Base-by-base conservation (phyloP, 2,797 vertebrate species). In the Neosilurus hyrtlii region DNA sequence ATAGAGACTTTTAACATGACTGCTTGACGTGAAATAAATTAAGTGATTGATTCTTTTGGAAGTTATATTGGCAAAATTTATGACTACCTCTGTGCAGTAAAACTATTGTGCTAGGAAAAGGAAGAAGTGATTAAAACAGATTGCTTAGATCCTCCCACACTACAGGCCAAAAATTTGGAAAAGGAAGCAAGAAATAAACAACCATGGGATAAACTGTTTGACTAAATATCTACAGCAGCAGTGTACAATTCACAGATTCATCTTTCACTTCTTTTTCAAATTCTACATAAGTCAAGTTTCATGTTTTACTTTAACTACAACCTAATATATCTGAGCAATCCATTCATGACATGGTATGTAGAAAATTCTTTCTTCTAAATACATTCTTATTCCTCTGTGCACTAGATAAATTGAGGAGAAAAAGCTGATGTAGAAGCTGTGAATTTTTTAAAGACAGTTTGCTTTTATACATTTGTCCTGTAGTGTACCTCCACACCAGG, bases 61-160 rank as follows among this genome's bases (percentile, higher is more conserved):
- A n/a, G 83, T 51, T 68, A 37, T 76, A 43, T 43, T 43, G 72
- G 30, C 11, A 10, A 71, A 35, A 49, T 16, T 49, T 67, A 68
- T 52, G 43, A 61, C 43, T 61, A 75, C 18, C 62, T 18, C 59
- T 62, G 24, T 68, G 30, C 51, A 71, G 57, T 54, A 9, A 71
- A 80, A 49, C 61, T 9, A 35, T 61, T 70, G 56, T 76, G 52
- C 79, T 63, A 63, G 56, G 56, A 76, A 66, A n/a, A 14, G 26
- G 16, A 75, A 61, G 71, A 52, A 68, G 79, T 75, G 63, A 81
- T 81, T 84, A 84, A 81, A 81, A 80, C 20, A 62, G 52, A 80
- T 80, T 73, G 3, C 30, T 51, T 57, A 72, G 51, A 66, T 37
- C 37, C 35, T 74, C 18, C 5, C 22, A 37, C 30, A n/a, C 6